Base-by-base conservation (phyloP, 1,140 invertebrate genomes). In the Mizuhopecten yessoensis region DNA sequence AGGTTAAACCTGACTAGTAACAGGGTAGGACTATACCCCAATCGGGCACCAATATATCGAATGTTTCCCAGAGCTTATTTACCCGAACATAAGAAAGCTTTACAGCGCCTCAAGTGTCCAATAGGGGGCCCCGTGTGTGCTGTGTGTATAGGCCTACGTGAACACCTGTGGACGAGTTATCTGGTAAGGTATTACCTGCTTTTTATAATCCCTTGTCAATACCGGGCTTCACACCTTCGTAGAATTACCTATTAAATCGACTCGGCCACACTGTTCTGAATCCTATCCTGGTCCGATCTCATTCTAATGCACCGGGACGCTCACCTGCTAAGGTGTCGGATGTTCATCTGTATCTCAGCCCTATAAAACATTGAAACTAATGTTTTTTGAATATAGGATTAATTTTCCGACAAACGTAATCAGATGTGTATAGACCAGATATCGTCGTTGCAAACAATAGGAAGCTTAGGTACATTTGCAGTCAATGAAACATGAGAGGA, bases 141-240 rank as follows among this genome's bases (percentile, higher is more conserved):
- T n/a, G n/a, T n/a, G n/a, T n/a, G 57, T 75, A n/a, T 75, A n/a
- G n/a, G 57, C 29, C n/a, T 75, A 75, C 57, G n/a, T 75, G 57
- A 75, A 75, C 57, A 75, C 57, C 57, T 75, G 57, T 75, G 57
- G 23, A 75, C 57, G 57, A 29, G n/a, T 75, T 75, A 75, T 75
- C 23, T 75, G 17, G 57, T n/a, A n/a, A 75, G 57, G 57, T 75
- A 75, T 75, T 75, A 75, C 57, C 57, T 75, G 57, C 57, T 75
- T 75, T 75, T 75, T 75, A 75, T 75, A 75, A 75, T 75, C 57
- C 57, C 57, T 75, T 75, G 57, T 75, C 57, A 75, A 75, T 75
- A 29, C 57, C n/a, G 57, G 57, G 57, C 29, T 75, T 75, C 57
- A 75, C 57, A 75, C 57, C 57, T 75, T 75, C 57, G 57, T 29